Conservation (phyloP, 2,888 invertebrate species). For the Actias luna region DNA sequence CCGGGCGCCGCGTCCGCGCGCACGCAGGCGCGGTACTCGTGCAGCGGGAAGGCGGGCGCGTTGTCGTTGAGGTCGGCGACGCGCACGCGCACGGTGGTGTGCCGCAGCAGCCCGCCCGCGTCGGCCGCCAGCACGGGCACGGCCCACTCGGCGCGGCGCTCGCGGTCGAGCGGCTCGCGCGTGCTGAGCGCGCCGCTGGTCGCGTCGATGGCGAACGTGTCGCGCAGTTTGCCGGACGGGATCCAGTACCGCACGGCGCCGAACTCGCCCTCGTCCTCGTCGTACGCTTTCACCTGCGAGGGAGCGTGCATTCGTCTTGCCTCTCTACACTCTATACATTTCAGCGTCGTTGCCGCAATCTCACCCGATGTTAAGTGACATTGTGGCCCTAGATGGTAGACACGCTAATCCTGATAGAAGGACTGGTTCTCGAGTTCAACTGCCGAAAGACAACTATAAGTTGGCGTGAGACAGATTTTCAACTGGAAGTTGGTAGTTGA, state of each 20-base stretch:
- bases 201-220: slow-evolving; percentile 88
- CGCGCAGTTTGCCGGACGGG: slow-evolving; percentile 86
- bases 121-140: slow-evolving; percentile 92
- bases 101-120: slow-evolving; percentile 89
- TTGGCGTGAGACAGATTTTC: no score
- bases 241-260: slow-evolving; percentile 89
- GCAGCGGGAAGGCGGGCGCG: slow-evolving; percentile 87
- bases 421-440: no score
- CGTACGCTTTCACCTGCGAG: slow-evolving; percentile 87
- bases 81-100: slow-evolving; percentile 88
- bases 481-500: no score
- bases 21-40: slow-evolving; percentile 89
- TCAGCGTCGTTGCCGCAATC: no score
- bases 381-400: no score
- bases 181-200: slow-evolving; percentile 87
- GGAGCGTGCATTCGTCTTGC: no score
- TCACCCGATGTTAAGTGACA: no score
- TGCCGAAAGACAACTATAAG: no score
- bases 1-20: slow-evolving; percentile 68
- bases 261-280: slow-evolving; percentile 91
- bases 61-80: slow-evolving; percentile 93
- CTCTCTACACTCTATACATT: no score
- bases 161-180: slow-evolving; percentile 87
- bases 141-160: slow-evolving; percentile 79
- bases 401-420: no score